phyloP scores from a whole-genome alignment of 2,113 vertebrate species.

The Taurulus bubalis region DNA sequence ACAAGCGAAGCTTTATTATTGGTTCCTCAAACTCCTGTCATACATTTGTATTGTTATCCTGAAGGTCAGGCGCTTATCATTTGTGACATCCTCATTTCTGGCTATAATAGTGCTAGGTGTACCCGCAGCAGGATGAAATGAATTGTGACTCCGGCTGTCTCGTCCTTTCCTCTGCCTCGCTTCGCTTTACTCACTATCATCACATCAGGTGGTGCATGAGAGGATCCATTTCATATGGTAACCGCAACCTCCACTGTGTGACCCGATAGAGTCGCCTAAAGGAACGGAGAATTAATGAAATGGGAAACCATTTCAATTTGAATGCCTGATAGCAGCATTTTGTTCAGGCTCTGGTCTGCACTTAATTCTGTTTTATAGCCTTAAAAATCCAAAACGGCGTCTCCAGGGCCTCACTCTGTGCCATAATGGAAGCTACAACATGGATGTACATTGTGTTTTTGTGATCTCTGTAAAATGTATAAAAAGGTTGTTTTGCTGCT shows the following conservation, averaged over 20 bases:
- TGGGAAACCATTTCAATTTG: slow-evolving; percentile 19
- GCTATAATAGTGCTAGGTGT: slow-evolving; percentile 32
- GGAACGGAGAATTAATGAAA: slow-evolving; percentile 24
- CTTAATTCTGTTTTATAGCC: slow-evolving; percentile 26
- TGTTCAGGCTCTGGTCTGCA: background rate
- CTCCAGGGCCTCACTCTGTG: no score
- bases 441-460: background rate
- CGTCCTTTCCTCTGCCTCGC: slow-evolving; percentile 39
- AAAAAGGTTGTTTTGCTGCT: background rate
- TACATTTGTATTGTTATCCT: slow-evolving; percentile 6
- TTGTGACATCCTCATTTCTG: slow-evolving; percentile 59
- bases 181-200: slow-evolving; percentile 62
- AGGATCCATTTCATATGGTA: slow-evolving; percentile 59
- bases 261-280: slow-evolving; percentile 46
- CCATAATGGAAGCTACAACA: background rate
- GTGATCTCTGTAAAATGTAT: background rate
- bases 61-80: slow-evolving; percentile 52
- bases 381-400: slow-evolving; percentile 2
- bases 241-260: slow-evolving; percentile 33
- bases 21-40: slow-evolving; percentile 22
- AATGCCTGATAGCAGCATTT: slow-evolving; percentile 14
- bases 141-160: slow-evolving; percentile 61
- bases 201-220: slow-evolving; percentile 41
- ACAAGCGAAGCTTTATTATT: background rate
- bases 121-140: slow-evolving; percentile 49